phyloP scores from a whole-genome alignment of 2,888 invertebrate genomes.

The Spisula subtruncata region DNA sequence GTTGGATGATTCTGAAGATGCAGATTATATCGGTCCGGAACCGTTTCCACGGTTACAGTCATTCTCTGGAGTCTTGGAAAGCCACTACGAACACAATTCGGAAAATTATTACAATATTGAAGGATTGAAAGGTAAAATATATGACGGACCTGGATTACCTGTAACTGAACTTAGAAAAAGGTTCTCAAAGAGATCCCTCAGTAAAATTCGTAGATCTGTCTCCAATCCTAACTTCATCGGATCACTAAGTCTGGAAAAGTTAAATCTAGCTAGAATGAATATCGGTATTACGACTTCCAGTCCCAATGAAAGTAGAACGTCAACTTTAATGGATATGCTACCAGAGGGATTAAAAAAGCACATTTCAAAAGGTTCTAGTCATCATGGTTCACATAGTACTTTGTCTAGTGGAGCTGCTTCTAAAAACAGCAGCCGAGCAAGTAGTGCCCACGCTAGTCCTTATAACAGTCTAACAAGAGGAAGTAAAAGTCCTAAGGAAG shows the following conservation, averaged over 20 bases:
- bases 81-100: constrained; percentile 44
- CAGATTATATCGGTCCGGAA: constrained; percentile 72
- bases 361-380: constrained; percentile 73
- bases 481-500: constrained; percentile 70
- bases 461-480: constrained; percentile 64
- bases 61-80: constrained; percentile 77
- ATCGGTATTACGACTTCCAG: constrained; percentile 65
- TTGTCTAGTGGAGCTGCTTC: constrained; percentile 61
- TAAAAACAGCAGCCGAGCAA: constrained; percentile 60
- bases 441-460: constrained; percentile 73
- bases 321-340: constrained; percentile 74
- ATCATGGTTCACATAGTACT: constrained; percentile 58
- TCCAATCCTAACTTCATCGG: constrained; percentile 85
- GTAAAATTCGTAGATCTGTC: constrained; percentile 78
- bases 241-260: constrained; percentile 78
- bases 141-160: constrained; percentile 71
- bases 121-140: constrained; percentile 74
- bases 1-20: constrained; percentile 62
- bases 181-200: constrained; percentile 68
- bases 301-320: constrained; percentile 64
- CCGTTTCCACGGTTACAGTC: constrained; percentile 81
- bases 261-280: constrained; percentile 72
- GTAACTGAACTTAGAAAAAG: constrained; percentile 70
- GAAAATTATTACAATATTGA: constrained; percentile 77
- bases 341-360: constrained; percentile 70